Base-by-base conservation (phyloP, 1,140 invertebrate species). In the Drosophila nigrodunni region DNA sequence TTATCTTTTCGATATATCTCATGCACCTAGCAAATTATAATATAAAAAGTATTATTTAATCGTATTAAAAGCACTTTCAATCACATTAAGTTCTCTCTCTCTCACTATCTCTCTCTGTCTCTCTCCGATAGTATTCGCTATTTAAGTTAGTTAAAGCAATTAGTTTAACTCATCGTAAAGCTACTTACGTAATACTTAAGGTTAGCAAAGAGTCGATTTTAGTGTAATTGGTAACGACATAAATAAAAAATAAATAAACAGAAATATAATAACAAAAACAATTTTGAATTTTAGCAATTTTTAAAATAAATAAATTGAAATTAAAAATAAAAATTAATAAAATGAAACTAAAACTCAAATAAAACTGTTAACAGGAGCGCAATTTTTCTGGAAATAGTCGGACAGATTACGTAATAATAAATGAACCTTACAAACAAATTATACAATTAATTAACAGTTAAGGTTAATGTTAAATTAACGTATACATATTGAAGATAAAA, bases 201-300 rank as follows among this genome's bases (percentile, higher is more conserved):
- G 59, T 57, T 86, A 85, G 85, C 83, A 85, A 85, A 68, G 77
- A 78, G 85, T 89, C 85, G 85, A 89, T 89, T 89, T 89, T 89
- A 89, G 85, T 71, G 75, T 90, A 89, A 77, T 80, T 73, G 67
- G 55, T 43, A 71, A 68, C 11, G 39, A 47, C 47, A 59, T 49
- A 44, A 25, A 59, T 15, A 37, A 39, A 39, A 21, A 68, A 13
- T 5, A 57, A 44, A 10, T 30, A 62, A 50, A 43, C 5, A 18
- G 39, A 30, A 9, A 44, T 55, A 50, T 18, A 52, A 62, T 34
- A 39, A 47, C 44, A 55, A 54, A 66, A 74, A 74, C 11, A 21
- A 50, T 50, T 62, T 60, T 54, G 35, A 78, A 69, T 88, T 88
- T 88, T 88, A 87, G 83, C 85, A 44, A 73, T 72, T 71, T 80